Evolutionary conservation across 2,888 invertebrate species (phyloP).

Genomic region (Griposia aprilina): DNA sequence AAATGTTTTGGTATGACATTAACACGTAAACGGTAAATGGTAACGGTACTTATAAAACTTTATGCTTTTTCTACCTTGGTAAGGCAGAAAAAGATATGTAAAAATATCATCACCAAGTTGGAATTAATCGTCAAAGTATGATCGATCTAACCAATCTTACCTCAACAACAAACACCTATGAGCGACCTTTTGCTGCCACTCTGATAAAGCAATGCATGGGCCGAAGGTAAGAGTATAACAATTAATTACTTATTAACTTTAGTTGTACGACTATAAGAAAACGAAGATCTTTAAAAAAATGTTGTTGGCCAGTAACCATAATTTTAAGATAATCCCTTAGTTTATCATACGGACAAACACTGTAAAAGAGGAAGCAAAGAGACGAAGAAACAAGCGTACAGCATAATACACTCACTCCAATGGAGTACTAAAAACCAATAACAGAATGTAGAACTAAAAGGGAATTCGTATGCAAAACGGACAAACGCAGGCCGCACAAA

Average conservation of each 20-base stretch:
- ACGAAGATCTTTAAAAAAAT: no score
- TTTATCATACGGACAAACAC: not conserved
- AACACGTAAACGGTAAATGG: not conserved
- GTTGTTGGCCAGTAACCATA: not conserved
- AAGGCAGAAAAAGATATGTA: not conserved
- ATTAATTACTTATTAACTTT: no score
- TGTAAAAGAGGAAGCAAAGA: no score
- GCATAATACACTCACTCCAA: not conserved
- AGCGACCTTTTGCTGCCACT: not conserved
- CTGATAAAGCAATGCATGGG: not conserved
- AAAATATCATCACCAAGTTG: not conserved
- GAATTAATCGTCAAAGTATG: not conserved
- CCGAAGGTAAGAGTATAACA: no score
- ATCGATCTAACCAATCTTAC: not conserved
- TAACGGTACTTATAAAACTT: not conserved
- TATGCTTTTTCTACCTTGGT: no score
- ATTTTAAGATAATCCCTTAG: not conserved
- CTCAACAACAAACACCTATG: not conserved
- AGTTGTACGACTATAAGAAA: no score
- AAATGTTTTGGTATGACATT: slow-evolving; percentile 3
- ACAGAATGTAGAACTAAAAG: slow-evolving; percentile 14
- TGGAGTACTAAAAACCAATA: slow-evolving; percentile 3
- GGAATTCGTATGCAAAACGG: slow-evolving; percentile 9
- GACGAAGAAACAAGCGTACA: not conserved
- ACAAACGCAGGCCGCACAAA: slow-evolving; percentile 20